These are phyloP conservation scores for Nysson spinosus DNA, from an alignment of 2,888 invertebrate species.

Conservation along the genomic window DNA sequence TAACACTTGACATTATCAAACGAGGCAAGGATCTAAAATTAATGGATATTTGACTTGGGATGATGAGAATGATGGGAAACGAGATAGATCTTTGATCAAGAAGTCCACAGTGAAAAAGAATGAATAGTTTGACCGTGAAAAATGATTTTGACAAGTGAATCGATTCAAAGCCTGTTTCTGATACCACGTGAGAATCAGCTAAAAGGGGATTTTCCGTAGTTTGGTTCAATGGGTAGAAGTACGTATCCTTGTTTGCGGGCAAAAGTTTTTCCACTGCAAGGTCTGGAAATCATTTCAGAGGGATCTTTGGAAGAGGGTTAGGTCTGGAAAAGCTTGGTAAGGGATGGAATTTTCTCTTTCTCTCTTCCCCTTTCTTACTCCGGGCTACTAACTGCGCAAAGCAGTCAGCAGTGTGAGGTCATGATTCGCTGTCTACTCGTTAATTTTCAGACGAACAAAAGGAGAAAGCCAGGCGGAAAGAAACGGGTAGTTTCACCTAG, in stretches of 20 bases:
- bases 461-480: constrained; percentile 31
- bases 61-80: too few species aligned
- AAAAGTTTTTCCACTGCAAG: constrained; percentile 28
- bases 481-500: constrained; percentile 41
- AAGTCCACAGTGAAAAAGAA: too few species aligned
- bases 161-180: too few species aligned
- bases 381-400: constrained; percentile 22
- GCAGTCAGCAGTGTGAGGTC: constrained; percentile 13
- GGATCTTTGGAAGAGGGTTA: constrained; percentile 15
- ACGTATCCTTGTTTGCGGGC: constrained; percentile 40
- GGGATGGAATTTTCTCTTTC: constrained; percentile 2
- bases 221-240: constrained; percentile 19
- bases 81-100: too few species aligned
- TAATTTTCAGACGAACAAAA: constrained; percentile 45
- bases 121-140: too few species aligned
- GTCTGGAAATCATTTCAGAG: constrained; percentile 13
- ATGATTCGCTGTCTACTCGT: constrained; percentile 57
- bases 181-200: too few species aligned
- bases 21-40: too few species aligned
- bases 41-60: too few species aligned
- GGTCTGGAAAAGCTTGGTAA: constrained; percentile 1
- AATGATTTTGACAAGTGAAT: neutral
- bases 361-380: neutral
- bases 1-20: too few species aligned
- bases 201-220: too few species aligned